Base-by-base conservation (phyloP, 2,797 vertebrate genomes). In the Eurystomus glaucurus region DNA sequence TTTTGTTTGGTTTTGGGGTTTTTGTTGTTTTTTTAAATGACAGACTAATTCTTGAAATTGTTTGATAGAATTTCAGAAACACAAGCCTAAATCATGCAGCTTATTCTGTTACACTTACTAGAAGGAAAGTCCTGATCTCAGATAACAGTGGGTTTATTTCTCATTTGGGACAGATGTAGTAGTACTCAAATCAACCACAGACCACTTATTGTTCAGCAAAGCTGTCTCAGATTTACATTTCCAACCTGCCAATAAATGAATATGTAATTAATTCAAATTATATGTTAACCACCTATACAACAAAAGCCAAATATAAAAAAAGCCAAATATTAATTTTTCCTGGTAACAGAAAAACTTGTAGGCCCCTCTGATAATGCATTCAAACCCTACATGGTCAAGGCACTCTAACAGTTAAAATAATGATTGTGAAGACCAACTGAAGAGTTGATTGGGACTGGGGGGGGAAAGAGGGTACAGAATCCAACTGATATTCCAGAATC, bases 391-490 rank as follows among this genome's bases (percentile, higher is more conserved):
- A 71, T 3, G 14, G 54, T 17, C 31, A 72, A 58, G 31, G 11
- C 43, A 48, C 31, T 74, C 21, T 4, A 60, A 50, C 31, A 35
- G 28, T 21, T 21, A 58, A 13, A 39, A 6, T 22, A 81, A 35
- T 18, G 19, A 81, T 16, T 11, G 43, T 1, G 3, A 48, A 65
- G 25, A 17, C 35, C 86, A 31, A 22, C 3, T 26, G 4, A 87
- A 61, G 22, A 28, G 29, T 10, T 85, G 21, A 61, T 46, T 29
- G 0, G 4, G 2, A 2, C 4, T 5, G 4, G 9, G 11, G 28
- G 7, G 14, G 12, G 10, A 14, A 11, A n/a, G 23, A 5, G 19
- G 13, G 9, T 2, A 35, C 37, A 37, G 8, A 10, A 62, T 62
- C 12, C 33, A 74, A 29, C 15, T 10, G 17, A 12, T 60, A 52